Conservation (phyloP, 2,797 vertebrate genomes). For the Gymnoscopelus braueri region DNA sequence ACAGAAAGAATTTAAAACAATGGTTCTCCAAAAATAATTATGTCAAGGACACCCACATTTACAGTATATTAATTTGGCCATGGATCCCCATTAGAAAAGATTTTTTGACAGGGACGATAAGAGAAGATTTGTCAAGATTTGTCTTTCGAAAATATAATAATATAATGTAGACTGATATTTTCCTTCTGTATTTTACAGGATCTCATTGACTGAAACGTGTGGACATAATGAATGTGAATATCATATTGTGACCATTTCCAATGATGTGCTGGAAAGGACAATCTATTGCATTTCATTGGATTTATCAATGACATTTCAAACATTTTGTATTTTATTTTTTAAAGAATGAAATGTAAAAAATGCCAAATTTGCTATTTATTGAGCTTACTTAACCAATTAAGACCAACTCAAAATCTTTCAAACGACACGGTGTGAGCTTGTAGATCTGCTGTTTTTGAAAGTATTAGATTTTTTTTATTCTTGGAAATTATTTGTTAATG, state of each 20-base stretch:
- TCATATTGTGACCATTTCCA: conserved; percentile 1
- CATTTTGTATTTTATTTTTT: not conserved
- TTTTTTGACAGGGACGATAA: too few species aligned
- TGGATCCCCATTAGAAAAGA: too few species aligned
- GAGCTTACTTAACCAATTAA: conserved; percentile 11
- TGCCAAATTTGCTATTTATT: conserved; percentile 63
- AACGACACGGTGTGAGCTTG: too few species aligned
- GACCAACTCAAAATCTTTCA: conserved; percentile 2
- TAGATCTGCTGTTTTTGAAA: too few species aligned
- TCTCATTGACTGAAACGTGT: conserved; percentile 68
- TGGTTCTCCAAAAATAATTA: too few species aligned
- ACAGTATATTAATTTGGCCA: too few species aligned
- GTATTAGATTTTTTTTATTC: too few species aligned
- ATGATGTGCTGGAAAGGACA: conserved; percentile 22
- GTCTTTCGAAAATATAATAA: too few species aligned
- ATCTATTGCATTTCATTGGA: conserved; percentile 24
- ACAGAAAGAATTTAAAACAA: too few species aligned
- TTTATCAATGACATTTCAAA: conserved; percentile 6
- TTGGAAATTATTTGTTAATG: too few species aligned
- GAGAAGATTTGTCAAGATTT: too few species aligned
- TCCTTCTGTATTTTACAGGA: conserved; percentile 64
- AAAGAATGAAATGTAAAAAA: conserved; percentile 24
- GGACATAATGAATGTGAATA: not conserved
- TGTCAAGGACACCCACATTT: too few species aligned
- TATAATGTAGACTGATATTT: not conserved